Evolutionary conservation across 2,797 vertebrate species (phyloP).

Genomic region (Enoplosus armatus): DNA sequence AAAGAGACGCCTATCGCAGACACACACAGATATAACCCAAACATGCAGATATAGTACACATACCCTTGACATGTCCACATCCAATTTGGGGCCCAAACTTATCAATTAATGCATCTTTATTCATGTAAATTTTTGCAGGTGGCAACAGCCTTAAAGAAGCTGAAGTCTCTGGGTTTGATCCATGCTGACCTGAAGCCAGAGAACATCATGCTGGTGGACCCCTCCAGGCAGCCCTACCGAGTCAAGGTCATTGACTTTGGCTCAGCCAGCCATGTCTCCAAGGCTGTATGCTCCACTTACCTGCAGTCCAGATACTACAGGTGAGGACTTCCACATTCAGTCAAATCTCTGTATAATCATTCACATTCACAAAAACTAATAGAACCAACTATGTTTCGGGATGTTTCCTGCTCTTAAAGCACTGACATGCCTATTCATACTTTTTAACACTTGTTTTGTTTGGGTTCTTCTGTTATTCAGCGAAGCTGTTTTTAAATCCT

Average conservation of each 20-base stretch:
- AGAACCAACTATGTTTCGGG: neutral
- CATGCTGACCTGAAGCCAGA: constrained; percentile 99
- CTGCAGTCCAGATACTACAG: constrained; percentile 99
- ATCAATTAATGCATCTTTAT: neutral
- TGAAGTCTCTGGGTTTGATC: constrained; percentile 98
- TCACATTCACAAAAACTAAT: neutral
- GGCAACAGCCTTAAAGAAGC: constrained; percentile 95
- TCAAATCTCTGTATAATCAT: neutral
- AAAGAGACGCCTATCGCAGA: neutral
- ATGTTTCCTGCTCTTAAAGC: neutral
- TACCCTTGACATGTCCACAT: neutral
- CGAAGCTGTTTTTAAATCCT: neutral
- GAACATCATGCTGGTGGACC: constrained; percentile 99
- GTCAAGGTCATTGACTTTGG: constrained; percentile 99
- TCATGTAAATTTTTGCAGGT: constrained; percentile 74
- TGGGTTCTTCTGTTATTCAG: neutral
- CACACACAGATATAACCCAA: neutral
- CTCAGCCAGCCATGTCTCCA: constrained; percentile 98
- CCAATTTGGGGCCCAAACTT: neutral
- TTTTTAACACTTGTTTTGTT: neutral
- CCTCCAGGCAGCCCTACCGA: constrained; percentile 94
- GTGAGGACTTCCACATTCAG: constrained; percentile 77
- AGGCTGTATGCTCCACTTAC: constrained; percentile 98
- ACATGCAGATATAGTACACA: neutral
- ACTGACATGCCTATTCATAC: neutral